These are phyloP conservation scores for Carapus acus DNA, from an alignment of 2,797 vertebrate genomes.

Conservation along the genomic window DNA sequence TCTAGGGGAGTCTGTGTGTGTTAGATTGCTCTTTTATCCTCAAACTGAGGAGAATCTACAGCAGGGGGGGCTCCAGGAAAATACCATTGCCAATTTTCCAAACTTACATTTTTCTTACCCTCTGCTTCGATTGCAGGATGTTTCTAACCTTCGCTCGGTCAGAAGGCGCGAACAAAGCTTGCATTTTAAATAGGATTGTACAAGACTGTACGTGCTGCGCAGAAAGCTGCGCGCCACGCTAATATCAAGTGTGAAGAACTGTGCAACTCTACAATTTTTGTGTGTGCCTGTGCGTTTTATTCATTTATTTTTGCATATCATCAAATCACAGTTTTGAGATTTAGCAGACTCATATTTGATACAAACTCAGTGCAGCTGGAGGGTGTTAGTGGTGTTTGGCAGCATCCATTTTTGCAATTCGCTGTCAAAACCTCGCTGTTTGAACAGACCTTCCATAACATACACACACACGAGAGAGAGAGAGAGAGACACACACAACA, in stretches of 20 bases:
- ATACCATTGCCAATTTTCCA: no score
- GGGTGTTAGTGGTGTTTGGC: neutral
- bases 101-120: no score
- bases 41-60: no score
- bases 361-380: constrained; percentile 2
- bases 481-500: no score
- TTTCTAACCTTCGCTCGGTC: neutral
- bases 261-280: neutral
- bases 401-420: constrained; percentile 1
- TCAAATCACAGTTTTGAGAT: no score
- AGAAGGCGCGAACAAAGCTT: neutral
- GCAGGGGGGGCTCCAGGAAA: no score
- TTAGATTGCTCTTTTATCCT: no score
- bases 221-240: no score
- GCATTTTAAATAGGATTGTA: neutral
- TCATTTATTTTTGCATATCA: no score
- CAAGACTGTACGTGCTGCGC: no score
- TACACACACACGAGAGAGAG: neutral
- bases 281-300: neutral
- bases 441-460: constrained; percentile 6
- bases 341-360: neutral
- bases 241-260: no score
- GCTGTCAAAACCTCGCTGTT: constrained; percentile 4
- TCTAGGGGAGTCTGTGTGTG: neutral
- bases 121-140: neutral